Percentiles rank a stretch among this genome's conserved stretches.
Conservation (phyloP, 2,797 vertebrate species). For the Poeciliopsis presidionis region DNA sequence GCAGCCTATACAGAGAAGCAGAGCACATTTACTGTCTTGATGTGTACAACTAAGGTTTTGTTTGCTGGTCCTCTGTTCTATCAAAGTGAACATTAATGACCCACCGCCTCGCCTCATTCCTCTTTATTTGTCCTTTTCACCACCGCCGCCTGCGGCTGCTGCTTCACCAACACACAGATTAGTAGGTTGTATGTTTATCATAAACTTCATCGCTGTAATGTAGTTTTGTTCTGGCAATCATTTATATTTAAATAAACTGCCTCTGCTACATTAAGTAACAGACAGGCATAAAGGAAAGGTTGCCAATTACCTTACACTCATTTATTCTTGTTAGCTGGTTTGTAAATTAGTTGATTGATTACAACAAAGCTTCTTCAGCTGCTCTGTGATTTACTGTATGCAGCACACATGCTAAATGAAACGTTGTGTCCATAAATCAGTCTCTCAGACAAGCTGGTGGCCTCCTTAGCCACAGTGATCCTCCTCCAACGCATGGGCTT, state of each 20-base stretch:
- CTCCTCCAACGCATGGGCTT: constrained; percentile 34
- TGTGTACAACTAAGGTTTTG: not conserved
- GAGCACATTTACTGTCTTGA: constrained; percentile 9
- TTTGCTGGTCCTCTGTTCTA: constrained; percentile 40
- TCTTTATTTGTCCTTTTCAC: constrained; percentile 42
- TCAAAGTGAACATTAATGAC: constrained; percentile 63
- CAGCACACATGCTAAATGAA: constrained; percentile 47
- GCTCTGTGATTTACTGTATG: constrained; percentile 55
- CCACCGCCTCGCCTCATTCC: constrained; percentile 45
- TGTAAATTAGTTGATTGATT: constrained; percentile 71
- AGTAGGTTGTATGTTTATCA: constrained; percentile 6
- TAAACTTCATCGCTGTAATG: constrained; percentile 24
- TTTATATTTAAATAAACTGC: constrained; percentile 24
- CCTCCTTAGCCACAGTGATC: constrained; percentile 23
- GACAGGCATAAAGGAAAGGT: constrained; percentile 15
- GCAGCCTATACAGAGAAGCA: not conserved
- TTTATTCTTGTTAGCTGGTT: constrained; percentile 66
- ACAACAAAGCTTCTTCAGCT: constrained; percentile 48
- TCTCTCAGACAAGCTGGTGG: constrained; percentile 33
- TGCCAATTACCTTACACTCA: constrained; percentile 42
- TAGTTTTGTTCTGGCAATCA: constrained; percentile 15
- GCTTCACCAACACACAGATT: constrained; percentile 1
- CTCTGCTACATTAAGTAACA: constrained; percentile 14
- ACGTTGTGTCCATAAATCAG: constrained; percentile 59
- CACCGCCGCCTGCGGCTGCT: constrained; percentile 1